These are phyloP conservation scores for Burhinus bistriatus DNA, from an alignment of 2,113 vertebrate genomes.

Conservation along the genomic window DNA sequence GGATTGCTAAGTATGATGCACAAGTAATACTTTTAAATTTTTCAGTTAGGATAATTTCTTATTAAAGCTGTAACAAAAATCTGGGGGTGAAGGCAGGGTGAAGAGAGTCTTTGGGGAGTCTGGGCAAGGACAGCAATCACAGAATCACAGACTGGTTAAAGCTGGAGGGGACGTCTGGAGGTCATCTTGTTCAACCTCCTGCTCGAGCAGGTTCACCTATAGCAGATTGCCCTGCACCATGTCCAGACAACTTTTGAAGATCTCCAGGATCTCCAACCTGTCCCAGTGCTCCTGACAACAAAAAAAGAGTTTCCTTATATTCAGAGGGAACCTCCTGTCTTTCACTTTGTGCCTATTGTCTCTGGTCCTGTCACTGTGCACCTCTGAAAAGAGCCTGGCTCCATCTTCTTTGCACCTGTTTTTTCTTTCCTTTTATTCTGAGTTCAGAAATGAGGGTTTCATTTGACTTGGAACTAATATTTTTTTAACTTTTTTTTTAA, in stretches of 20 bases:
- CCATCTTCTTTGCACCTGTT: not conserved
- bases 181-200: not conserved
- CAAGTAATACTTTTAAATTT: not conserved
- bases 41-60: not conserved
- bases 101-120: not conserved
- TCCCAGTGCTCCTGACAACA: not conserved
- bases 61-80: not conserved
- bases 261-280: not conserved
- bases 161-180: not conserved
- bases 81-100: fast-evolving
- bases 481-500: not conserved
- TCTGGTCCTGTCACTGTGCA: not conserved
- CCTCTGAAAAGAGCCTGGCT: not conserved
- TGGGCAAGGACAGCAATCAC: not conserved
- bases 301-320: not conserved
- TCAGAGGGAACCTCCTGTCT: not conserved
- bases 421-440: not conserved
- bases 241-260: not conserved
- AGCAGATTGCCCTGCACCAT: not conserved
- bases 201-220: not conserved
- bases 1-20: not conserved
- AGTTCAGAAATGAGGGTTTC: not conserved
- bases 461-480: not conserved
- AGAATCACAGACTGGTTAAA: not conserved
- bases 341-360: not conserved